Base-by-base conservation (phyloP, 2,797 vertebrate species). In the Danio tinwini region DNA sequence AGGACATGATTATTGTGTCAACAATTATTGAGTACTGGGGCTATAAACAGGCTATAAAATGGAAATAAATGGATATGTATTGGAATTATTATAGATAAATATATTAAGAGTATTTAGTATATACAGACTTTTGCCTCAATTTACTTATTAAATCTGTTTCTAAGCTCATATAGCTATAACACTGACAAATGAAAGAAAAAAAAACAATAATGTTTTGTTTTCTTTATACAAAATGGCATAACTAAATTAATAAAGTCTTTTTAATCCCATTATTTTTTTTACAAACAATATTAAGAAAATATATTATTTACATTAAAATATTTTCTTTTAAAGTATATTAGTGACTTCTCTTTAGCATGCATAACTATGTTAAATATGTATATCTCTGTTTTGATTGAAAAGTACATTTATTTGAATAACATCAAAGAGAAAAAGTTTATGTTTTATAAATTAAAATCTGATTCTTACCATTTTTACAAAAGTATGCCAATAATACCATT, bases 61-160 rank as follows among this genome's bases (percentile, higher is more conserved):
- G 29, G 29, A 29, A 29, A 29, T 29, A 29, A 29, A 29, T 29
- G 1, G 1, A 29, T 29, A 29, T 29, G 1, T 3, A 29, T 29
- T 1, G 3, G 6, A 53, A 53, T 0, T 63, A 44, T 17, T 17
- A n/a, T 62, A 62, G 1, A 62, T 62, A n/a, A n/a, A 58, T 58
- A 10, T 58, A 55, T 21, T 29, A n/a, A n/a, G 29, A 29, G 29
- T 29, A 1, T 29, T 29, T 56, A 55, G n/a, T 5, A 2, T 39
- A 1, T 14, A 37, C 29, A 29, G 29, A 13, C 19, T 12, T 59
- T 29, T 39, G 12, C 7, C 12, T 14, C 14, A 0, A 37, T 59
- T 50, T 62, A 62, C 14, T 62, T 14, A 62, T 37, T 40, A 5
- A 62, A 62, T 62, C 7, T 62, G 37, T 62, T 59, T 61, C 13